Base-by-base conservation (phyloP, 2,888 invertebrate species). In the Pimpla rufipes region DNA sequence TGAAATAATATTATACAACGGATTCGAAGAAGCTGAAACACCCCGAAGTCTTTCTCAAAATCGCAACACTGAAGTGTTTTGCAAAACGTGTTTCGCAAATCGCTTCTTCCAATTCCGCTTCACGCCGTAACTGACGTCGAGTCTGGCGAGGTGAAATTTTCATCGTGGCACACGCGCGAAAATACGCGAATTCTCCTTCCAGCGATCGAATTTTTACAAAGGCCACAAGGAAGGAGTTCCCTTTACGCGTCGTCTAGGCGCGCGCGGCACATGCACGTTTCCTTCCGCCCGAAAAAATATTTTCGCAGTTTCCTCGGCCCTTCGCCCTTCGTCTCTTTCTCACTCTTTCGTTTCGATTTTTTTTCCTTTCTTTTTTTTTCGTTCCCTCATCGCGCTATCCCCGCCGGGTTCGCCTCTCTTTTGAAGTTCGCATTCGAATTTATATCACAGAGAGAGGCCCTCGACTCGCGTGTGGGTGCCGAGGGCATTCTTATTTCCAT, bases 401-500 rank as follows among this genome's bases (percentile, higher is more conserved):
- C 62, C 55, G 82, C 68, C 74, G n/a, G n/a, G 59, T 77, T 52
- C 76, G 76, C 75, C 83, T 86, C 85, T 83, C 90, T 88, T 90
- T 90, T 90, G 86, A 90, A 88, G 88, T 88, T 87, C 85, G 86
- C 87, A 87, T 87, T 87, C 86, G 90, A 90, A 87, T 88, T 88
- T 90, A 87, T 85, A 89, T 88, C 87, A 83, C 79, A 77, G 75
- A 81, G 85, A 77, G 75, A 81, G 85, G 68, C 67, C 52, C 59
- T 67, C 77, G 82, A 73, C 73, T 81, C 77, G 59, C 78, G 85
- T 81, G 81, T 81, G 85, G 87, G 86, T 86, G 85, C 85, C 86
- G 85, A 83, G 87, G 89, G 88, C 89, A 90, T 91, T 90, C 91
- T 90, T 90, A 90, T 90, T 90, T 91, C 90, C 91, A 90, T 90